Evolutionary conservation across 2,888 invertebrate genomes (phyloP).

Genomic region (Drosophila testacea): DNA sequence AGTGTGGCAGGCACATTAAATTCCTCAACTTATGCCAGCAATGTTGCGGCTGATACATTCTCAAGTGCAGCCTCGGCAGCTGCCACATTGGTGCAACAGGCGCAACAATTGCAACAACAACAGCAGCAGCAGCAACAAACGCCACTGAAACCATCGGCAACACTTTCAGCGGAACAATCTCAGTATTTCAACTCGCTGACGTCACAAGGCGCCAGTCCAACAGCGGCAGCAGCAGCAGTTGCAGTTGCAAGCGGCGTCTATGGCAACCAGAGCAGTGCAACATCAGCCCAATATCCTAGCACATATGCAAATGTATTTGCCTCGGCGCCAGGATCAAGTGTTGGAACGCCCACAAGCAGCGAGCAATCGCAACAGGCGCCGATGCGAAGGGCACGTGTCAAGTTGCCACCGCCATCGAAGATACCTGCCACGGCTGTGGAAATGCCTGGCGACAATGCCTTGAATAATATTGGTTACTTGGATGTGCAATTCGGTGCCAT

Average conservation of each 20-base stretch:
- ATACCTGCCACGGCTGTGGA: constrained; percentile 97
- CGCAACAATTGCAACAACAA: constrained; percentile 80
- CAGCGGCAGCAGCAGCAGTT: constrained; percentile 53
- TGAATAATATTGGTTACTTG: constrained; percentile 90
- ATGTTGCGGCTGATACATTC: constrained; percentile 69
- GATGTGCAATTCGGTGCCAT: constrained; percentile 98
- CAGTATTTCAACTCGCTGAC: constrained; percentile 87
- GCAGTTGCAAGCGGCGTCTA: constrained; percentile 55
- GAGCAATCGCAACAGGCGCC: constrained; percentile 82
- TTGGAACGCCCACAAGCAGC: constrained; percentile 56
- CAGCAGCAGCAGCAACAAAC: constrained; percentile 85
- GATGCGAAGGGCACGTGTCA: constrained; percentile 88
- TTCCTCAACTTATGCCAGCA: constrained; percentile 57
- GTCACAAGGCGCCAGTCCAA: constrained; percentile 79
- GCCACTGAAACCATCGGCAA: constrained; percentile 87
- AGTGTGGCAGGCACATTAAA: constrained; percentile 15
- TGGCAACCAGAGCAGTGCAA: constrained; percentile 40
- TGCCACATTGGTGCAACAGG: constrained; percentile 81
- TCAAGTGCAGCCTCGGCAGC: constrained; percentile 81
- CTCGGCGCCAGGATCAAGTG: constrained; percentile 65
- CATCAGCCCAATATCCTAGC: constrained; percentile 79
- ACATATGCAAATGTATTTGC: constrained; percentile 84
- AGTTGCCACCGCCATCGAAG: constrained; percentile 95
- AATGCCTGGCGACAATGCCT: constrained; percentile 94
- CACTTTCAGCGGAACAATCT: constrained; percentile 88